A percentile compares a stretch with the other conserved stretches of the same genome.
Conservation (phyloP, 2,797 vertebrate species). For the Acipenser ruthenus region DNA sequence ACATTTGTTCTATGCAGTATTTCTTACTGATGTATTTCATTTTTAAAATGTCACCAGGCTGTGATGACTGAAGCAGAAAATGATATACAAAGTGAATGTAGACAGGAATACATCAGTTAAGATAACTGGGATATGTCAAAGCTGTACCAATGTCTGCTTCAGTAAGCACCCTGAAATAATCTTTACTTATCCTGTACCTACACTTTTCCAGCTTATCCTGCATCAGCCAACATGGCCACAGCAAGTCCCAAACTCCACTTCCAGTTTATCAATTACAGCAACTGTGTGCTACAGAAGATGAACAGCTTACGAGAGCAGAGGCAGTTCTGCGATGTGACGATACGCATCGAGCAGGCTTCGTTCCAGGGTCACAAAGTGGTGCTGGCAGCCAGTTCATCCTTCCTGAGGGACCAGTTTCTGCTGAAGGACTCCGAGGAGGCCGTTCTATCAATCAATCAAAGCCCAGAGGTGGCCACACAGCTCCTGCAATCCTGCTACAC, state of each 20-base stretch:
- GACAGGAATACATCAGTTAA: background rate
- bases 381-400: conserved; percentile 67
- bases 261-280: conserved; percentile 65
- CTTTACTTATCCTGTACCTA: background rate
- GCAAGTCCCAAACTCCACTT: conserved; percentile 45
- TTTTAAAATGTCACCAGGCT: too few species aligned
- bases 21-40: too few species aligned
- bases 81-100: too few species aligned
- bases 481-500: conserved; percentile 67
- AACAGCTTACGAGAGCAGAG: conserved; percentile 67
- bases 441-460: conserved; percentile 65
- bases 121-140: background rate
- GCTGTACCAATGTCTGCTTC: too few species aligned
- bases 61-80: too few species aligned
- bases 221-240: background rate
- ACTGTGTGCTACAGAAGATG: conserved; percentile 66
- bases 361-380: conserved; percentile 70
- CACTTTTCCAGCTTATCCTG: background rate
- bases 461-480: conserved; percentile 64
- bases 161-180: background rate
- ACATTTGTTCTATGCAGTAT: too few species aligned
- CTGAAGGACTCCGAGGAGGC: conserved; percentile 63
- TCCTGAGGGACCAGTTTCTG: conserved; percentile 70
- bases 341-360: conserved; percentile 66
- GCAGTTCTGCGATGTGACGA: conserved; percentile 67